A percentile compares a stretch with the other conserved stretches of the same genome.
These are phyloP conservation scores for Hanleya hanleyi DNA, from an alignment of 2,888 invertebrate genomes.

Conservation along the genomic window DNA sequence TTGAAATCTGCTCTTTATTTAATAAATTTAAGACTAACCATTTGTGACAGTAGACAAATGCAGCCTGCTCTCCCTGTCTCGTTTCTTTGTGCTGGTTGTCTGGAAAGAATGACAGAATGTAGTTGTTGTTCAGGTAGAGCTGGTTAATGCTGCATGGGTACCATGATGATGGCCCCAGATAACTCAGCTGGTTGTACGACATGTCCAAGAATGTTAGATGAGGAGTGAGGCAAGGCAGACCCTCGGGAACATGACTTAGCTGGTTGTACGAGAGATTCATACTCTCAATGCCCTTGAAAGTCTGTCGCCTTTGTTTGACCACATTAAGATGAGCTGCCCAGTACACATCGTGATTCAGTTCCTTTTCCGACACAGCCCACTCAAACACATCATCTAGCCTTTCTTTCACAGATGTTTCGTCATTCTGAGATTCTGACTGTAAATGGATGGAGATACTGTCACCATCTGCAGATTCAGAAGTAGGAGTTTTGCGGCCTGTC, in stretches of 20 bases:
- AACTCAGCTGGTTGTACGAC: slow-evolving; percentile 85
- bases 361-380: slow-evolving; percentile 22
- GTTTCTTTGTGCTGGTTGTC: too few relatives aligned
- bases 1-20: too few relatives aligned
- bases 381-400: background rate
- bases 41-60: too few relatives aligned
- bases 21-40: too few relatives aligned
- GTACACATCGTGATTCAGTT: slow-evolving; percentile 39
- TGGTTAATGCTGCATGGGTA: slow-evolving; percentile 93
- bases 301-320: slow-evolving; percentile 26
- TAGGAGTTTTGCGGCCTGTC: too few relatives aligned
- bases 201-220: slow-evolving; percentile 90
- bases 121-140: slow-evolving; percentile 84
- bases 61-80: too few relatives aligned
- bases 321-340: slow-evolving; percentile 39
- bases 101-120: background rate
- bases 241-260: slow-evolving; percentile 89
- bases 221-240: slow-evolving; percentile 92
- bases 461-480: too few relatives aligned
- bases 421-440: too few relatives aligned
- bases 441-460: too few relatives aligned
- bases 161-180: slow-evolving; percentile 89
- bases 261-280: slow-evolving; percentile 94
- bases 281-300: slow-evolving; percentile 51
- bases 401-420: background rate